These are phyloP conservation scores for Sternotherus odoratus DNA, from an alignment of 2,797 vertebrate species.

Conservation along the genomic window DNA sequence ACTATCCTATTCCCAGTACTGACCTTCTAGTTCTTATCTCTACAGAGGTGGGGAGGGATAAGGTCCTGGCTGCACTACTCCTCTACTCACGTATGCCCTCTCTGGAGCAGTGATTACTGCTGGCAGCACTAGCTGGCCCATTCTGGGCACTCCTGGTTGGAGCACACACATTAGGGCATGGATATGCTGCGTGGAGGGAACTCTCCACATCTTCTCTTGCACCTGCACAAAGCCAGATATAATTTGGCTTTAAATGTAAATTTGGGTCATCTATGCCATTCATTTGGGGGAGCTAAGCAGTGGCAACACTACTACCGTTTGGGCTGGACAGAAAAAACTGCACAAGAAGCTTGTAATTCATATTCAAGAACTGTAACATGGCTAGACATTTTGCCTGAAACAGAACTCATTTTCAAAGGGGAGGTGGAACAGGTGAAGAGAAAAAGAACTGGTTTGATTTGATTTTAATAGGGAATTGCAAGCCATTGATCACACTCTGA, in stretches of 20 bases:
- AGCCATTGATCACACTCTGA: background rate
- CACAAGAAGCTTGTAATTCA: background rate
- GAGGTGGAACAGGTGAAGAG: background rate
- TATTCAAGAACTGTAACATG: background rate
- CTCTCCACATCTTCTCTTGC: background rate
- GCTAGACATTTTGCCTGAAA: fast-evolving
- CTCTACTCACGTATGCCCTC: background rate
- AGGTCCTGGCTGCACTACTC: background rate
- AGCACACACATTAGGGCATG: background rate
- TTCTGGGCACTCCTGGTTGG: background rate
- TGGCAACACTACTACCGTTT: background rate
- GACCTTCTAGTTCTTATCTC: background rate
- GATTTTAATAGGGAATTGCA: background rate
- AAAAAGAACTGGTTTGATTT: background rate
- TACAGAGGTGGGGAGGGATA: background rate
- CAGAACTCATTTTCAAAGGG: background rate
- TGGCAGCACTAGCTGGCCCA: background rate
- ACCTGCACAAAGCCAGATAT: background rate
- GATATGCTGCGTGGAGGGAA: background rate
- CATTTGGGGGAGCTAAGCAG: background rate
- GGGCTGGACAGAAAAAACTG: background rate
- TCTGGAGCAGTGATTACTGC: background rate
- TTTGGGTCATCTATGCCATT: background rate
- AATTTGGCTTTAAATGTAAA: background rate
- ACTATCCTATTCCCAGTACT: background rate